These are phyloP conservation scores for Mnemiopsis leidyi DNA, from an alignment of 37 sponge, comb jelly and placozoan species.

Conservation along the genomic window DNA sequence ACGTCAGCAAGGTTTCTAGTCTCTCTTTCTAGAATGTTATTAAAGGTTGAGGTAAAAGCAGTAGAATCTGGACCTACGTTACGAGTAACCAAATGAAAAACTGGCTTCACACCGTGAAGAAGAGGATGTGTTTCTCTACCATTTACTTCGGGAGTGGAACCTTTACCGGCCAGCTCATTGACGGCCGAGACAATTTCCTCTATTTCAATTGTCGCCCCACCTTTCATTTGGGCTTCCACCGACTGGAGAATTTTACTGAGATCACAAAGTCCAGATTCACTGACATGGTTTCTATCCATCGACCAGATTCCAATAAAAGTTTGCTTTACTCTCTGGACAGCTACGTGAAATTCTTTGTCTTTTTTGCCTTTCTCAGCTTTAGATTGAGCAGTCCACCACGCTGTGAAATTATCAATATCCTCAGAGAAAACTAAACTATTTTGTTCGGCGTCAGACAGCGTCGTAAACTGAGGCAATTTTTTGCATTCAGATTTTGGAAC, in stretches of 20 bases:
- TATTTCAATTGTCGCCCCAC: background rate
- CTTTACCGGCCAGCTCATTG: background rate
- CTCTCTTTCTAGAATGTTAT: background rate
- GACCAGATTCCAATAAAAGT: constrained; percentile 29
- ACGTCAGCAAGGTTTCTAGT: background rate
- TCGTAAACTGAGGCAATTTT: background rate
- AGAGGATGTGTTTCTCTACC: background rate
- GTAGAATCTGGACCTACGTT: background rate
- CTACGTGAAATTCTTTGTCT: background rate
- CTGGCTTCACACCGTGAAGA: background rate
- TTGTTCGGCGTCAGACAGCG: background rate
- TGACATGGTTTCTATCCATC: background rate
- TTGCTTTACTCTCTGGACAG: background rate
- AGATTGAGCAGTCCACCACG: background rate
- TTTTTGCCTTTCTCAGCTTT: background rate
- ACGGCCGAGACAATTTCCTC: background rate
- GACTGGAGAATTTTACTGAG: background rate
- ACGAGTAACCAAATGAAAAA: background rate
- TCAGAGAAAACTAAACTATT: background rate
- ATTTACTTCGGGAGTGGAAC: background rate
- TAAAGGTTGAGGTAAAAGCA: background rate
- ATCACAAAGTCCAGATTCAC: background rate
- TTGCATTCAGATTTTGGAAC: background rate
- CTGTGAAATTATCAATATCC: background rate
- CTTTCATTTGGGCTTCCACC: background rate